Evolutionary conservation across 1,140 invertebrate species (phyloP).

Genomic region (Drosophila equinoxialis): DNA sequence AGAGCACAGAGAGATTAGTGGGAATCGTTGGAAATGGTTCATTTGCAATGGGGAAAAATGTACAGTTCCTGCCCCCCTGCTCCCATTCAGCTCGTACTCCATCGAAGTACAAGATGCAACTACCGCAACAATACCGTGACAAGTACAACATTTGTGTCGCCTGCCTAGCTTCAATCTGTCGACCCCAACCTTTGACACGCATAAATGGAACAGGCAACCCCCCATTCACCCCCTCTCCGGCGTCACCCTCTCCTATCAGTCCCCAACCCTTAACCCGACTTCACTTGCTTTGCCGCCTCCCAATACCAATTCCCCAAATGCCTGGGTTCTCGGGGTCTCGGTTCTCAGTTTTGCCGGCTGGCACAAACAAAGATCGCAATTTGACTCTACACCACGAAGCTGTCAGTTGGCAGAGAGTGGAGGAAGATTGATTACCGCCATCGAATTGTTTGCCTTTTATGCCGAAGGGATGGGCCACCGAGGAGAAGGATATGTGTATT

Average conservation of each 20-base stretch:
- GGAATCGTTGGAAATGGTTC: slow-evolving; percentile 42
- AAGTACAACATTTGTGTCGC: slow-evolving; percentile 80
- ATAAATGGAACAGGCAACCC: slow-evolving; percentile 71
- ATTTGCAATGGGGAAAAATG: slow-evolving; percentile 29
- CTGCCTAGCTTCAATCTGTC: slow-evolving; percentile 73
- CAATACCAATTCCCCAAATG: slow-evolving; percentile 37
- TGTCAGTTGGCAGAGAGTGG: slow-evolving; percentile 80
- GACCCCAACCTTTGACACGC: slow-evolving; percentile 79
- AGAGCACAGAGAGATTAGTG: slow-evolving; percentile 36
- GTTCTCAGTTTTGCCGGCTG: slow-evolving; percentile 45
- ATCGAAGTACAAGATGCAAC: slow-evolving; percentile 71
- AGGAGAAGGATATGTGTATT: background rate
- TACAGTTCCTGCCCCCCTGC: background rate
- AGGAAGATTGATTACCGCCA: slow-evolving; percentile 83
- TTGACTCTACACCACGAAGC: slow-evolving; percentile 83
- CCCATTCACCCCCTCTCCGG: slow-evolving; percentile 16
- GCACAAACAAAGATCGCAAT: slow-evolving; percentile 82
- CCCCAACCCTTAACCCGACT: slow-evolving; percentile 5
- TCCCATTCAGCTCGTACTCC: slow-evolving; percentile 4
- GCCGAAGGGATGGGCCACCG: slow-evolving; percentile 20
- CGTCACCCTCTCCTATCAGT: background rate
- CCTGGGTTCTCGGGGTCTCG: slow-evolving; percentile 43
- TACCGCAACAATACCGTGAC: slow-evolving; percentile 77
- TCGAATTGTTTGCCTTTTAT: slow-evolving; percentile 79
- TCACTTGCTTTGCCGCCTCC: slow-evolving; percentile 12